These are phyloP conservation scores for Drosophila mettleri DNA, from an alignment of 2,888 invertebrate genomes.

Conservation along the genomic window DNA sequence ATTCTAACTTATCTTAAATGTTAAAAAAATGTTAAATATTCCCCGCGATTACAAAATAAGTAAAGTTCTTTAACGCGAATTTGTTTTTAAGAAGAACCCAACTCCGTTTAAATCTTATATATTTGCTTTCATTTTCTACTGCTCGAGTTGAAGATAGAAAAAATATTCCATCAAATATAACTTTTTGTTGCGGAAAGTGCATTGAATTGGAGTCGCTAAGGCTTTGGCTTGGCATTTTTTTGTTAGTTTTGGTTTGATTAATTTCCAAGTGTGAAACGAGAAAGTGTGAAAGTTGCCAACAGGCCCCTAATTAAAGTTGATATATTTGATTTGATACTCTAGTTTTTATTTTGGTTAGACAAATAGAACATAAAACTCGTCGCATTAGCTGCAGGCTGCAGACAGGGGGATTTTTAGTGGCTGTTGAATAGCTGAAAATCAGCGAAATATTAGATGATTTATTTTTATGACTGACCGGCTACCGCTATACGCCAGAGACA, in stretches of 20 bases:
- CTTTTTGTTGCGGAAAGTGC: slow-evolving; percentile 23
- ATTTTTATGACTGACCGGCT: slow-evolving; percentile 52
- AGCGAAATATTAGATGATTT: slow-evolving; percentile 68
- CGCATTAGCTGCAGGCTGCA: slow-evolving; percentile 54
- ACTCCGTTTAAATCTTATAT: not conserved
- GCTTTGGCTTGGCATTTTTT: slow-evolving; percentile 13
- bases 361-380: slow-evolving; percentile 66
- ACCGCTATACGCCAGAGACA: slow-evolving; percentile 54
- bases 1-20: too few species aligned
- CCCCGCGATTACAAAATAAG: too few species aligned
- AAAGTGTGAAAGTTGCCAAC: slow-evolving; percentile 73
- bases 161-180: not conserved
- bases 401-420: slow-evolving; percentile 57
- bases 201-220: slow-evolving; percentile 31
- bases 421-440: slow-evolving; percentile 59
- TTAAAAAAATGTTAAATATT: too few species aligned
- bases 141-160: not conserved
- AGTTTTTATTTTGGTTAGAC: slow-evolving; percentile 38
- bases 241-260: slow-evolving; percentile 46
- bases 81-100: too few species aligned
- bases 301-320: slow-evolving; percentile 66
- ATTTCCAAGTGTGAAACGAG: slow-evolving; percentile 70
- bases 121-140: not conserved
- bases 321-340: slow-evolving; percentile 57
- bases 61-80: too few species aligned